Percentiles rank a stretch among this genome's conserved stretches.
Conservation (phyloP, 2,113 vertebrate species). For the Gallinago undulata region DNA sequence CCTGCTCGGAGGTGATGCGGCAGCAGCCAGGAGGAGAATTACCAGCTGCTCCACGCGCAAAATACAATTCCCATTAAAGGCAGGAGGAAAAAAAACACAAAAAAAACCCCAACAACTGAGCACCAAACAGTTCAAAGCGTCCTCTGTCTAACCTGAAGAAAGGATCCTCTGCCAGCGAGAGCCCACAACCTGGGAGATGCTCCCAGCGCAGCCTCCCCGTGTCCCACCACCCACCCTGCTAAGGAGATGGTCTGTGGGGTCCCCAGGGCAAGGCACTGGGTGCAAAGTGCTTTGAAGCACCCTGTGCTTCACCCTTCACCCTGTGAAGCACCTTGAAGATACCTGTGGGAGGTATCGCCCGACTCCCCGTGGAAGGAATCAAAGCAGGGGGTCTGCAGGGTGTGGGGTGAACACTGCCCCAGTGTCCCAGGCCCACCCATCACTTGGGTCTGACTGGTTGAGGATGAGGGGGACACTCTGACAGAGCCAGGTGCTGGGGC, state of each 20-base stretch:
- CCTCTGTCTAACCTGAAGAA: neutral
- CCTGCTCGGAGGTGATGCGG: neutral
- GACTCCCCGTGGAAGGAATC: neutral
- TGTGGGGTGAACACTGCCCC: neutral
- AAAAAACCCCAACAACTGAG: neutral
- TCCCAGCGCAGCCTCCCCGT: accelerated
- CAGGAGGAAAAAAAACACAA: neutral
- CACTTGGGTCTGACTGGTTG: neutral
- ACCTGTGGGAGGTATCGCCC: neutral
- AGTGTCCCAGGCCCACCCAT: neutral
- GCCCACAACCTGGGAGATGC: neutral
- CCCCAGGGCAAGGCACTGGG: neutral
- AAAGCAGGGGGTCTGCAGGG: neutral
- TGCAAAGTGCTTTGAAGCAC: neutral
- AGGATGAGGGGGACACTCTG: too few relatives aligned
- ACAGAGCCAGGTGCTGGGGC: neutral
- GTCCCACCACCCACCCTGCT: neutral
- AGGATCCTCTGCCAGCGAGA: neutral
- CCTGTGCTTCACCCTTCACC: too few relatives aligned
- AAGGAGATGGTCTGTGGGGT: accelerated
- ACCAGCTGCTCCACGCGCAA: neutral
- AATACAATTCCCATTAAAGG: neutral
- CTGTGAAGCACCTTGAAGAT: neutral
- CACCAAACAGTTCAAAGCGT: neutral
- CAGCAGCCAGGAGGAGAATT: neutral